Base-by-base conservation (phyloP, 1,140 invertebrate species). In the Drosophila melanica region DNA sequence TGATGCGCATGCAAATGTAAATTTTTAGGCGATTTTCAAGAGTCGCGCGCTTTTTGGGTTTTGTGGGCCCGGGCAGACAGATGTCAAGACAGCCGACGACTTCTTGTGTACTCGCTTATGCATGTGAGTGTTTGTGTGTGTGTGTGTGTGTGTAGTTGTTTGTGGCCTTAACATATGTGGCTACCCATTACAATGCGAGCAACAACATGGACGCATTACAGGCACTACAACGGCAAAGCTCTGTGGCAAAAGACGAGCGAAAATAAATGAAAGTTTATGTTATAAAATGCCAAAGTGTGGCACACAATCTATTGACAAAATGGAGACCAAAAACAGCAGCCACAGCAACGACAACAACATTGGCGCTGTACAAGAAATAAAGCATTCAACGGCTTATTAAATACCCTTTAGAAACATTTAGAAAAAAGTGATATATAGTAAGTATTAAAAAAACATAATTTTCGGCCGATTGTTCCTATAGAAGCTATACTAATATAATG, bases 231-330 rank as follows among this genome's bases (percentile, higher is more conserved):
- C 35, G 47, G 59, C 59, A 62, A 74, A 66, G 57, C 33, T 35
- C 53, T 74, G 70, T 64, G 59, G 27, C 44, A 51, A 79, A 71
- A 81, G 78, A 72, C 66, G 79, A 72, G 77, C 77, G 77, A 80
- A 87, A 89, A 80, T 79, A 87, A 87, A 87, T 87, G 84, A 87
- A 87, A 87, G 79, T 87, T 87, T 87, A 87, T 89, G 84, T 89
- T 87, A 87, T 87, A 87, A 87, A 87, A 89, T 89, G 84, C 68
- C 84, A 89, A 82, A 87, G 84, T 89, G 82, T 79, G 79, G 79
- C 81, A 70, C 70, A 79, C 76, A 87, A 87, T 89, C 84, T 87
- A 89, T 89, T 82, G 81, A 71, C 75, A 71, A 75, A 51, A 75
- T 65, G 45, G 51, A 47, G 47, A 16, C 14, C 9, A 27, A 35